Percentiles rank a stretch among this genome's conserved stretches.
These are phyloP conservation scores for Hirtodrosophila cameraria DNA, from an alignment of 2,888 invertebrate species.

Conservation along the genomic window DNA sequence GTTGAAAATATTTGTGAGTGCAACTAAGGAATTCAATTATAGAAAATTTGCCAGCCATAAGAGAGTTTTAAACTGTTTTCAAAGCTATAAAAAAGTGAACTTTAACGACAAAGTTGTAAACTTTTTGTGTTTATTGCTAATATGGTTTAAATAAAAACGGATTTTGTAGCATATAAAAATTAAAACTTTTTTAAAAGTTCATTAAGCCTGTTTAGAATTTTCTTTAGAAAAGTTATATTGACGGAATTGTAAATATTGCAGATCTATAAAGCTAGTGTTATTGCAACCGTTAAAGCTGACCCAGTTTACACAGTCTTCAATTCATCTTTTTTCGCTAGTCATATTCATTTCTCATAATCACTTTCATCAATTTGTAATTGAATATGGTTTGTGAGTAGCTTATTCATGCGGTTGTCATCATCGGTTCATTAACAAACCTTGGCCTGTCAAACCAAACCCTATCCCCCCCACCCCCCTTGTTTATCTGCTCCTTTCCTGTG, in stretches of 20 bases:
- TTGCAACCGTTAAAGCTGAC: too few relatives aligned
- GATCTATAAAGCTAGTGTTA: too few relatives aligned
- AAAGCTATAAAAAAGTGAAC: neutral
- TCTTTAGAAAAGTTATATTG: too few relatives aligned
- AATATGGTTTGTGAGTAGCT: conserved; percentile 19
- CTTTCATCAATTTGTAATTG: conserved; percentile 43
- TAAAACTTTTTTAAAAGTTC: too few relatives aligned
- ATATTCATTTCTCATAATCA: conserved; percentile 1
- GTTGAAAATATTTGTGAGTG: conserved; percentile 31
- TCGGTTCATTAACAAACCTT: conserved; percentile 55
- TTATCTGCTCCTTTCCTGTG: neutral
- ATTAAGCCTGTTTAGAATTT: too few relatives aligned
- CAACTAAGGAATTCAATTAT: conserved; percentile 56
- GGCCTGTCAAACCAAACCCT: conserved; percentile 11
- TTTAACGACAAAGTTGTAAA: neutral
- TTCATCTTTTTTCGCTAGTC: neutral
- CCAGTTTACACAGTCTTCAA: conserved; percentile 2
- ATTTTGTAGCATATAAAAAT: too few relatives aligned
- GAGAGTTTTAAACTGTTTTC: neutral
- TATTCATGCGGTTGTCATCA: conserved; percentile 31
- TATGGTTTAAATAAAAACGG: too few relatives aligned
- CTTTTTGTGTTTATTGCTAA: too few relatives aligned
- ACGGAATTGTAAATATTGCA: too few relatives aligned
- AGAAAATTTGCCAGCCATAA: conserved; percentile 5
- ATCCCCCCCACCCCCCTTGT: neutral